Conservation (phyloP, 35 echinoderm and acorn worm species). For the Ophioderma brevispina region DNA sequence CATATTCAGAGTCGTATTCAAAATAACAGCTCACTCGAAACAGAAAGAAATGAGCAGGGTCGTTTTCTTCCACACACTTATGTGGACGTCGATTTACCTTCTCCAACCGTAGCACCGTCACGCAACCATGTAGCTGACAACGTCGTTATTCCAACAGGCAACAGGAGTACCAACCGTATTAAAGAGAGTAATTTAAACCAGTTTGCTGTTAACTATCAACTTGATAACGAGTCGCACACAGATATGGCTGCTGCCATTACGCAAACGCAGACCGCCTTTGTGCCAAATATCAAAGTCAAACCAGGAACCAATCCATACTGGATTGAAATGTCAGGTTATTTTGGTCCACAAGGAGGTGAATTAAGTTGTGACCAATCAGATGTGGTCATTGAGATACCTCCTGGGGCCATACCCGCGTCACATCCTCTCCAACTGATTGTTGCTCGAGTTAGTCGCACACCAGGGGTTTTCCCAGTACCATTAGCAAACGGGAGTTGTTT, state of each 20-base stretch:
- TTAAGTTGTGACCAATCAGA: constrained; percentile 44
- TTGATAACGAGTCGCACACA: background rate
- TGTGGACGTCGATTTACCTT: too few species aligned
- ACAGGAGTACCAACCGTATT: background rate
- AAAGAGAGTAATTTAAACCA: constrained; percentile 3
- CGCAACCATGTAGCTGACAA: too few species aligned
- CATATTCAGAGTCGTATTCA: too few species aligned
- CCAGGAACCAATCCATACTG: constrained; percentile 31
- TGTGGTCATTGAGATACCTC: constrained; percentile 48
- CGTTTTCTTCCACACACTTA: too few species aligned
- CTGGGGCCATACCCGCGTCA: constrained; percentile 35
- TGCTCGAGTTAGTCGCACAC: background rate
- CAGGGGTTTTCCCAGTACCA: background rate
- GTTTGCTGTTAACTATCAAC: background rate
- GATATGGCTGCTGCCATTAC: background rate
- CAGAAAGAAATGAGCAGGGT: too few species aligned
- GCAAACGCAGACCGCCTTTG: background rate
- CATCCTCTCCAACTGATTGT: constrained; percentile 1
- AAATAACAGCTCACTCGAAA: too few species aligned
- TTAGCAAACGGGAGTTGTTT: background rate
- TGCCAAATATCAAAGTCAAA: background rate
- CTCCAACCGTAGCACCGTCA: too few species aligned
- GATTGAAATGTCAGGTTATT: constrained; percentile 37
- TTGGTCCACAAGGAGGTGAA: constrained; percentile 28
- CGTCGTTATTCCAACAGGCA: too few species aligned